These are phyloP conservation scores for Ursus arctos DNA, from an alignment of 2,113 vertebrate genomes.

Conservation along the genomic window DNA sequence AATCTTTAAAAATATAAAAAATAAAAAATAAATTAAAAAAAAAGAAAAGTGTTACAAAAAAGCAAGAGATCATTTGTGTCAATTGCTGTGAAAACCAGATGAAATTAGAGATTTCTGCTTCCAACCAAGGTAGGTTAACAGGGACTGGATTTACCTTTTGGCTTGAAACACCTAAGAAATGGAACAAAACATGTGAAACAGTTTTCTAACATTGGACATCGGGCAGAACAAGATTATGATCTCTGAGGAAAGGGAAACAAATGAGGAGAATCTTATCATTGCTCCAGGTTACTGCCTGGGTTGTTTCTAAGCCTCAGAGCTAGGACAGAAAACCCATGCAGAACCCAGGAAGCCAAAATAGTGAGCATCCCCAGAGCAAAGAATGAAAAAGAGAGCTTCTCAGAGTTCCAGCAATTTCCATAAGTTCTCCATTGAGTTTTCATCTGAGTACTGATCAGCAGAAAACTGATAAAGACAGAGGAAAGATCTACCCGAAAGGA, in stretches of 20 bases:
- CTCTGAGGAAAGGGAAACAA: neutral
- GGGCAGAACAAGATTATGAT: neutral
- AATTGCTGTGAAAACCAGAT: neutral
- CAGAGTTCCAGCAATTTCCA: neutral
- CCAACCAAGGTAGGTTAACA: neutral
- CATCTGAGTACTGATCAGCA: neutral
- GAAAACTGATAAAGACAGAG: neutral
- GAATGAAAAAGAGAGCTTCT: neutral
- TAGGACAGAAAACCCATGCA: neutral
- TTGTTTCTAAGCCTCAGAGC: neutral
- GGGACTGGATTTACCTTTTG: neutral
- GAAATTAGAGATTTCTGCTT: slow-evolving; percentile 14
- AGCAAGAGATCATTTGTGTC: neutral
- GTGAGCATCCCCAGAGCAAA: neutral
- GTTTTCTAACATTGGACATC: neutral
- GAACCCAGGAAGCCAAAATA: neutral
- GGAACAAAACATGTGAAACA: neutral
- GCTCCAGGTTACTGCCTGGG: neutral
- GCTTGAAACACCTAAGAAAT: neutral
- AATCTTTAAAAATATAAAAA: too few relatives aligned
- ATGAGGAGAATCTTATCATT: neutral
- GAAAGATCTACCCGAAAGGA: neutral
- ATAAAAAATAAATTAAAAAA: too few relatives aligned
- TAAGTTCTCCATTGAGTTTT: neutral
- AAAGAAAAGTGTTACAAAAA: neutral